Conservation (phyloP, 2,888 invertebrate species). For the Electrophaes corylata region DNA sequence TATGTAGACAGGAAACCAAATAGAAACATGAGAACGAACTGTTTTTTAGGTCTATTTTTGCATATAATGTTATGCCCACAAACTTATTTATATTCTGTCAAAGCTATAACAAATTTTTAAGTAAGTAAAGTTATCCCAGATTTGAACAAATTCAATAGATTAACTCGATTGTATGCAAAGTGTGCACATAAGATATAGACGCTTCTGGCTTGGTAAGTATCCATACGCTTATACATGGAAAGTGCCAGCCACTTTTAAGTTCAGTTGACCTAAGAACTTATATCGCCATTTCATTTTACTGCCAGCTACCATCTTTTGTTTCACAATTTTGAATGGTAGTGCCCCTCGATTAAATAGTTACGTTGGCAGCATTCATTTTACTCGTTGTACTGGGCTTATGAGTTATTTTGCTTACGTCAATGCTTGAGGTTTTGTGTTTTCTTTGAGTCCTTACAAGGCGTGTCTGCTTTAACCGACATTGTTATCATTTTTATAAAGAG, state of each 20-base stretch:
- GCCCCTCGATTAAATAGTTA: background rate
- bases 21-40: no score
- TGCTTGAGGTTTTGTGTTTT: background rate
- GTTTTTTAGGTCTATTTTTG: no score
- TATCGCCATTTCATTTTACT: background rate
- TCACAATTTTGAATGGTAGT: background rate
- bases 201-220: background rate
- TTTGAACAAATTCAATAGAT: conserved; percentile 1
- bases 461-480: background rate
- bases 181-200: background rate
- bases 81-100: no score
- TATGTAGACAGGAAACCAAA: no score
- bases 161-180: conserved; percentile 7
- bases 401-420: background rate
- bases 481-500: background rate
- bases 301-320: background rate
- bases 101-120: no score
- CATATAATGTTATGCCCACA: no score
- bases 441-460: background rate
- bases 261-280: background rate
- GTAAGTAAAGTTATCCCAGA: background rate
- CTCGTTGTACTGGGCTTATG: background rate
- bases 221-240: background rate
- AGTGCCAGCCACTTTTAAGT: background rate
- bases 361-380: background rate